These are phyloP conservation scores for Moxostoma hubbsi DNA, from an alignment of 2,797 vertebrate genomes.

Conservation along the genomic window DNA sequence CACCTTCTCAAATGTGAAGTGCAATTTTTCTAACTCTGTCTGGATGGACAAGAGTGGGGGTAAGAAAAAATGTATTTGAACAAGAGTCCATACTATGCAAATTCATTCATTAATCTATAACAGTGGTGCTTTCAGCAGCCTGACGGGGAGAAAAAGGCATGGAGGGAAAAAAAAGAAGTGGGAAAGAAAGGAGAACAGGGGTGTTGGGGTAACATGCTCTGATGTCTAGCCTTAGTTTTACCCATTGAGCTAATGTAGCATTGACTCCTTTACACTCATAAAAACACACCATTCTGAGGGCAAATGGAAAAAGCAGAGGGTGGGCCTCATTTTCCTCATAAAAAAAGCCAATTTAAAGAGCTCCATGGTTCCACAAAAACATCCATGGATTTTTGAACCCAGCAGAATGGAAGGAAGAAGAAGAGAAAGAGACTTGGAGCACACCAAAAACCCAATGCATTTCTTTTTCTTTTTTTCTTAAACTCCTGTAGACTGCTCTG, in stretches of 20 bases:
- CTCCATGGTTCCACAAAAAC: slow-evolving; percentile 52
- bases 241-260: slow-evolving; percentile 57
- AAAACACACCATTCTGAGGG: slow-evolving; percentile 42
- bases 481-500: slow-evolving; percentile 61
- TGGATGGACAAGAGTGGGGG: neutral
- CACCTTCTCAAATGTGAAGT: too few species aligned
- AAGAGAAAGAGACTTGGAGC: slow-evolving; percentile 9
- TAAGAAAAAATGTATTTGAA: slow-evolving; percentile 26
- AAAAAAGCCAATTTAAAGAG: slow-evolving; percentile 58
- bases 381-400: slow-evolving; percentile 56
- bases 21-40: too few species aligned
- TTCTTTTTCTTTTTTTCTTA: slow-evolving; percentile 21
- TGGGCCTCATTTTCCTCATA: slow-evolving; percentile 62
- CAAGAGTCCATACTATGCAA: slow-evolving; percentile 73
- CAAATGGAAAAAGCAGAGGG: slow-evolving; percentile 63
- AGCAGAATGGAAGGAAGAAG: neutral
- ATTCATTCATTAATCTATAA: slow-evolving; percentile 79
- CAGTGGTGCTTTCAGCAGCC: slow-evolving; percentile 72
- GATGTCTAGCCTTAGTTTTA: slow-evolving; percentile 46
- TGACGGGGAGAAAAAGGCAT: slow-evolving; percentile 43
- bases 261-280: slow-evolving; percentile 54
- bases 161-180: slow-evolving; percentile 14
- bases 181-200: slow-evolving; percentile 13
- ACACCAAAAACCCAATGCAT: slow-evolving; percentile 21
- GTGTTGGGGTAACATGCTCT: slow-evolving; percentile 24